Base-by-base conservation (phyloP, 2,888 invertebrate species). In the Nebria brevicollis region DNA sequence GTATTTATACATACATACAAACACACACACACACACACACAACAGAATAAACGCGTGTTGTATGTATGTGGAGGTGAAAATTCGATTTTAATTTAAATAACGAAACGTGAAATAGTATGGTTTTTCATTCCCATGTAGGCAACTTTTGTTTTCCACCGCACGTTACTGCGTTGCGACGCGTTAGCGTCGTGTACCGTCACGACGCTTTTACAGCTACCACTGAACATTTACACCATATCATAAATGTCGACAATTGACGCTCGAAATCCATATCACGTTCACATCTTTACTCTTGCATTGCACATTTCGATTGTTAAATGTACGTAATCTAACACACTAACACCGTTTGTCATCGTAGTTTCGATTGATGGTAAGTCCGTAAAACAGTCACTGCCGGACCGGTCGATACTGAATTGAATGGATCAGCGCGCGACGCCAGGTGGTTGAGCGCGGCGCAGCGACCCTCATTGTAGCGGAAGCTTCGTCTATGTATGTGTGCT, bases 381-480 rank as follows among this genome's bases (percentile, higher is more conserved):
- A 86, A 84, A 86, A 87, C 87, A 87, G 86, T 87, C 86, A 87
- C 88, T 87, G 86, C 85, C 87, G 87, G 87, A 77, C 87, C 87
- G 89, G 89, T 89, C 89, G 89, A 89, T 89, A 89, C 86, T 87
- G 87, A 87, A 89, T 89, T 88, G 89, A 89, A 88, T 87, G 87
- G 88, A 88, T 88, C 88, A 88, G 87, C 86, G 88, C 84, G 90
- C 89, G 87, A 91, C 88, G 86, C 89, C 89, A 89, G 89, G 89
- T 89, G 89, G 89, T 88, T 87, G 89, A 88, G 88, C 87, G 87
- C 86, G 86, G 88, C 86, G 86, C 85, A 85, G 89, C 86, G 87
- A 86, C 84, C 85, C 82, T 83, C 84, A 84, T 83, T 84, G 83
- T 82, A 83, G 84, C 84, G 83, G 83, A 83, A 81, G 83, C 41